Evolutionary conservation across 1,140 invertebrate genomes (phyloP).

Genomic region (Euwallacea similis): DNA sequence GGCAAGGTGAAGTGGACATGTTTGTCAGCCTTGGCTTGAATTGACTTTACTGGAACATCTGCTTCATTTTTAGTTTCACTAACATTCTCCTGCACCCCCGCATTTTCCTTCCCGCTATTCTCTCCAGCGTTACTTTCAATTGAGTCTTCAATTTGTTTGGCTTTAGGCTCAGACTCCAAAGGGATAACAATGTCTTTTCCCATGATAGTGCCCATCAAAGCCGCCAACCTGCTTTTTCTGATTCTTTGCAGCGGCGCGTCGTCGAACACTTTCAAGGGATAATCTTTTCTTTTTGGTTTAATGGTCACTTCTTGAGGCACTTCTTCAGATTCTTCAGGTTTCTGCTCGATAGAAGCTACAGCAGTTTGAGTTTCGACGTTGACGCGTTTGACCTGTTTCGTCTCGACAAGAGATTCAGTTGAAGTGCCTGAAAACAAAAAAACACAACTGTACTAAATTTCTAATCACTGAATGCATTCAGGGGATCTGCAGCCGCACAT

Average conservation of each 20-base stretch:
- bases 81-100: no score
- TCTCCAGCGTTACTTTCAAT: no score
- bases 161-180: background rate
- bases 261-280: conserved; percentile 44
- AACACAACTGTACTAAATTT: background rate
- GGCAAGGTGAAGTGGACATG: no score
- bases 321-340: conserved; percentile 12
- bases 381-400: conserved; percentile 39
- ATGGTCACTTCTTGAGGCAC: conserved; percentile 10
- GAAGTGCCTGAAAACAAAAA: conserved; percentile 32
- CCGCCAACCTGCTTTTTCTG: conserved; percentile 43
- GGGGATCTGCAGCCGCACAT: no score
- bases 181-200: conserved; percentile 37
- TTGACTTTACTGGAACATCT: background rate
- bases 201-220: conserved; percentile 42
- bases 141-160: no score
- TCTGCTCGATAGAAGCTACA: conserved; percentile 14
- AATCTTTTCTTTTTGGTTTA: conserved; percentile 15
- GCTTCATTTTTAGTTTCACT: no score
- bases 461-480: no score
- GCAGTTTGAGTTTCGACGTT: conserved; percentile 46
- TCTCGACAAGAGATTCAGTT: conserved; percentile 37
- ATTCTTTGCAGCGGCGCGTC: conserved; percentile 44
- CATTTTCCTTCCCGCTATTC: no score
- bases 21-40: background rate